Percentiles rank a stretch among this genome's conserved stretches.
These are phyloP conservation scores for Bombus pyrosoma DNA, from an alignment of 1,140 invertebrate species.

Conservation along the genomic window DNA sequence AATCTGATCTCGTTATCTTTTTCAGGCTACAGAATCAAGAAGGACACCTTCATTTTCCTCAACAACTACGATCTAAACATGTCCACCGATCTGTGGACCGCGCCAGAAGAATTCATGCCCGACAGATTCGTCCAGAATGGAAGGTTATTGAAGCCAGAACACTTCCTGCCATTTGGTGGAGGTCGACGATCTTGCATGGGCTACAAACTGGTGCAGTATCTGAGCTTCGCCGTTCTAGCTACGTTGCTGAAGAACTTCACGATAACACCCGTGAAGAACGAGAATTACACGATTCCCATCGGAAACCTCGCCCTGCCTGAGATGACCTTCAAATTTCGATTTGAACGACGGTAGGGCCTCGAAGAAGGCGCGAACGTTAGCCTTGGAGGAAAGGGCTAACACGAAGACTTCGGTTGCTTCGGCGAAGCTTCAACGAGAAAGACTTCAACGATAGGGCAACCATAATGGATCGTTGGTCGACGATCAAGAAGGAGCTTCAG, in stretches of 20 bases:
- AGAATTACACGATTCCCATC: conserved; percentile 82
- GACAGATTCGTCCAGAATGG: conserved; percentile 88
- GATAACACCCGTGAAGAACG: conserved; percentile 83
- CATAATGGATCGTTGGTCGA: conserved; percentile 20
- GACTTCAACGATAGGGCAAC: background rate
- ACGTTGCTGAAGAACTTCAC: conserved; percentile 90
- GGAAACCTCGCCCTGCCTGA: conserved; percentile 88
- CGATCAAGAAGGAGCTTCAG: conserved; percentile 16
- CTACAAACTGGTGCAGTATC: conserved; percentile 90
- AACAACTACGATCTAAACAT: conserved; percentile 94
- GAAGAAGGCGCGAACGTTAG: background rate
- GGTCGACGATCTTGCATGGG: conserved; percentile 94
- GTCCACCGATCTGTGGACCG: conserved; percentile 87
- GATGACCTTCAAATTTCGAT: conserved; percentile 85
- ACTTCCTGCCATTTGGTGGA: conserved; percentile 94
- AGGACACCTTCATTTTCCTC: conserved; percentile 92
- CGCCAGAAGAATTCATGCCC: conserved; percentile 83
- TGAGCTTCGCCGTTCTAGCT: conserved; percentile 88
- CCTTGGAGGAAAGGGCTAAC: background rate
- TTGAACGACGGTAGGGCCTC: conserved; percentile 81
- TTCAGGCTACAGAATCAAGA: conserved; percentile 87
- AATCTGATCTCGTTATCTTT: background rate
- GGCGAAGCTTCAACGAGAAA: background rate
- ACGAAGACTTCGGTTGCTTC: conserved; percentile 11
- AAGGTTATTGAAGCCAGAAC: conserved; percentile 82